phyloP scores from a whole-genome alignment of 1,140 invertebrate genomes.

The Spodoptera litura region DNA sequence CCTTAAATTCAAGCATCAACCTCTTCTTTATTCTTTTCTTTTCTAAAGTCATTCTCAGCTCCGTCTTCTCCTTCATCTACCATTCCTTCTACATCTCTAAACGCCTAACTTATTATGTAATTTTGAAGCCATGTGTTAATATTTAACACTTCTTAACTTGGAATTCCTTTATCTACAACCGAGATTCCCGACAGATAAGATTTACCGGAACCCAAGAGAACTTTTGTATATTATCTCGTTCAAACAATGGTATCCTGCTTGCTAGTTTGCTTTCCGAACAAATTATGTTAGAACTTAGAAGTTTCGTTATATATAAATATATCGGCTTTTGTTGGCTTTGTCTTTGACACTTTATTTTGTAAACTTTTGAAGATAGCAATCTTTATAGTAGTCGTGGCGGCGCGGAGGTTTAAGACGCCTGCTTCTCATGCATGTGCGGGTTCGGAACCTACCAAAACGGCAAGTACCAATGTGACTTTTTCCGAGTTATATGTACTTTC shows the following conservation, averaged over 20 bases:
- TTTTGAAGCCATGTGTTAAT: slow-evolving; percentile 70
- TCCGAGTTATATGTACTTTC: too few relatives aligned
- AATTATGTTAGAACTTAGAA: slow-evolving; percentile 58
- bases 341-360: background rate
- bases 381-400: too few relatives aligned
- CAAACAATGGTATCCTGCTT: slow-evolving; percentile 81
- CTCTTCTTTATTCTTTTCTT: too few relatives aligned
- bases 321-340: slow-evolving; percentile 13
- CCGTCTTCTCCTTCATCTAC: too few relatives aligned
- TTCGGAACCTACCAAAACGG: too few relatives aligned
- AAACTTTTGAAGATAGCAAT: slow-evolving; percentile 6
- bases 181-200: slow-evolving; percentile 73
- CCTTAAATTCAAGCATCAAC: too few relatives aligned
- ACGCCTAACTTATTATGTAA: background rate
- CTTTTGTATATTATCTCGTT: slow-evolving; percentile 81
- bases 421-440: too few relatives aligned
- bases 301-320: slow-evolving; percentile 32
- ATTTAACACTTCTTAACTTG: slow-evolving; percentile 78
- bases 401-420: too few relatives aligned
- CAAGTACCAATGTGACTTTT: too few relatives aligned
- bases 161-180: slow-evolving; percentile 80
- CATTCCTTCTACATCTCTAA: background rate
- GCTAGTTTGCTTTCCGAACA: slow-evolving; percentile 62
- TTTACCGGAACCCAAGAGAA: slow-evolving; percentile 68
- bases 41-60: too few relatives aligned